A percentile compares a stretch with the other conserved stretches of the same genome.
Evolutionary conservation across 2,888 invertebrate genomes (phyloP).

Genomic region (Melieria omissa): DNA sequence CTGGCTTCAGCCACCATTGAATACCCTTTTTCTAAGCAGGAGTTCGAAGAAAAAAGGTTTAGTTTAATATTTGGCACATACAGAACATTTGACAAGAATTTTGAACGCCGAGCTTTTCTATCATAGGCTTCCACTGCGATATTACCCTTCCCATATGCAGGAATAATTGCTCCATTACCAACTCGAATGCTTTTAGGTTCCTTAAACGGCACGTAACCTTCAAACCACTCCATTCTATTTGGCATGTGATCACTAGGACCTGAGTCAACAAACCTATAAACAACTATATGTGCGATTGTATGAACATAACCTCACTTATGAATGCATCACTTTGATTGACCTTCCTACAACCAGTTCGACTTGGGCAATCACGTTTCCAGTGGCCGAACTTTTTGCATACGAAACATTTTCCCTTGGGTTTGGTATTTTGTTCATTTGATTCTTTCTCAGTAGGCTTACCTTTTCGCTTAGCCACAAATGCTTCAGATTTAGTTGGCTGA

Average conservation of each 20-base stretch:
- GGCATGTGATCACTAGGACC: conserved; percentile 8
- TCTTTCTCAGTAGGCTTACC: background rate
- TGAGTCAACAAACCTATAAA: conserved; percentile 10
- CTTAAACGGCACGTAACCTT: no score
- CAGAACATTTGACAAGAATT: conserved; percentile 42
- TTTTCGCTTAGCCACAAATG: conserved; percentile 18
- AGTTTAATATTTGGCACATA: conserved; percentile 42
- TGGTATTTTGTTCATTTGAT: background rate
- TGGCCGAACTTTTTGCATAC: background rate
- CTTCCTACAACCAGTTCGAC: background rate
- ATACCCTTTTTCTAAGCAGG: conserved; percentile 42
- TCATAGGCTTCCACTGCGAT: conserved; percentile 45
- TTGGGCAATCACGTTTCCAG: conserved; percentile 13
- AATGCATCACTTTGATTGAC: conserved; percentile 20
- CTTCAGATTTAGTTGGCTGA: conserved; percentile 23
- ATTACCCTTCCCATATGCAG: conserved; percentile 40
- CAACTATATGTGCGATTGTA: background rate
- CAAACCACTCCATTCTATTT: conserved; percentile 6
- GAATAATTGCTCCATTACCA: conserved; percentile 35
- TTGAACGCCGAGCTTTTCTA: conserved; percentile 41
- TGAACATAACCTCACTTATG: conserved; percentile 20
- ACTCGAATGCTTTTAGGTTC: no score
- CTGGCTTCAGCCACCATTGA: conserved; percentile 26
- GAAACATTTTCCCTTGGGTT: conserved; percentile 1
- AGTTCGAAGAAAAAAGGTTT: conserved; percentile 46